phyloP scores from a whole-genome alignment of 2,888 invertebrate species.

The Lasius platythorax region DNA sequence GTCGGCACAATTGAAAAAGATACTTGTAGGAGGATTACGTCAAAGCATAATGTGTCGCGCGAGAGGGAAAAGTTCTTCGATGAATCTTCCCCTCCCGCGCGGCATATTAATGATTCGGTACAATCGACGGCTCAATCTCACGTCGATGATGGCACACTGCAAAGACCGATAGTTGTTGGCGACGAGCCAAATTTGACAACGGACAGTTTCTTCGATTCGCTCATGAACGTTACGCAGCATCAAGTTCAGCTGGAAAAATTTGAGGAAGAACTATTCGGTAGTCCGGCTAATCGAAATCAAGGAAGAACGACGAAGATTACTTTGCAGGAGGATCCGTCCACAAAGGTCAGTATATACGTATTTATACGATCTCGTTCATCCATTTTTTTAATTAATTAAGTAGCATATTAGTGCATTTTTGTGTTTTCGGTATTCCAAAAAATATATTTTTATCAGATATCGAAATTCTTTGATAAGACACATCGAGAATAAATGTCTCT shows the following conservation, averaged over 20 bases:
- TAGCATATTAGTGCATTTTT: not conserved
- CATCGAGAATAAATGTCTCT: not conserved
- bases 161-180: not conserved
- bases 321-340: not conserved
- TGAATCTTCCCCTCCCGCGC: not conserved
- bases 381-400: constrained; percentile 6
- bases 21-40: not conserved
- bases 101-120: not conserved
- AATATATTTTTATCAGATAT: not conserved
- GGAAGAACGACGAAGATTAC: not conserved
- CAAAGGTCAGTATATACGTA: constrained; percentile 40
- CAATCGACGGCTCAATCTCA: not conserved
- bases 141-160: not conserved
- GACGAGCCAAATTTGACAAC: not conserved
- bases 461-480: not conserved
- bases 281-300: not conserved
- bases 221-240: constrained; percentile 77
- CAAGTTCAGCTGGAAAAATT: constrained; percentile 72
- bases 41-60: not conserved
- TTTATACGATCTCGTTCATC: not conserved
- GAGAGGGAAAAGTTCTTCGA: not conserved
- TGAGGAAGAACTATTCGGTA: constrained; percentile 77
- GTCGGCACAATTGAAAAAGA: not conserved
- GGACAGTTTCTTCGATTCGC: constrained; percentile 56
- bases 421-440: not conserved